A percentile compares a stretch with the other conserved stretches of the same genome.
Conservation (phyloP, 2,888 invertebrate genomes). For the Sclerodermus sp. region DNA sequence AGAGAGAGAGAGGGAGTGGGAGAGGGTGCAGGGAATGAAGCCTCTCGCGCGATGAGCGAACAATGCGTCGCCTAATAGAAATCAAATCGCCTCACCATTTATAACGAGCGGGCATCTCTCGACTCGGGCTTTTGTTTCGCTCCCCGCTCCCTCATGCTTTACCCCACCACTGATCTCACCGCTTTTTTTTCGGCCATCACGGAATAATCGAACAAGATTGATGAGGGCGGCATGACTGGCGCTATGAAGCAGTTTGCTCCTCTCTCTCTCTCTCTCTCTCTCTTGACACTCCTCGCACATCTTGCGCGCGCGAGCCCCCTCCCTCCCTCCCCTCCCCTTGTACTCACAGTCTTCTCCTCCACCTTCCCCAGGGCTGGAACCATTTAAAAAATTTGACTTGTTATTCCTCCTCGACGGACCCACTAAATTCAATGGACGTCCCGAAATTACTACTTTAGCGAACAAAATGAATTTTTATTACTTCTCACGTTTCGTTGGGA, state of each 20-base stretch:
- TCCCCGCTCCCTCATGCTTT: constrained; percentile 12
- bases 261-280: constrained; percentile 8
- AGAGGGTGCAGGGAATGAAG: neutral
- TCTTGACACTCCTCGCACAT: no score
- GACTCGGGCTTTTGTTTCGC: constrained; percentile 12
- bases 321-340: neutral
- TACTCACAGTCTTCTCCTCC: no score
- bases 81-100: constrained; percentile 52
- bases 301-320: neutral
- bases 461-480: no score
- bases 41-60: constrained; percentile 41
- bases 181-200: constrained; percentile 52
- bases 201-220: constrained; percentile 59
- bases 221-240: constrained; percentile 55
- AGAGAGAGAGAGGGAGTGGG: neutral
- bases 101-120: constrained; percentile 29
- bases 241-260: constrained; percentile 12
- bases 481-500: no score
- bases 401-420: no score
- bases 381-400: no score
- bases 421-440: no score
- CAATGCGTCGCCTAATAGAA: constrained; percentile 54
- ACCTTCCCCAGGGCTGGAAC: no score
- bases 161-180: constrained; percentile 5
- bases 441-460: no score